phyloP scores from a whole-genome alignment of 2,113 vertebrate genomes.

The Gymnogyps californianus region DNA sequence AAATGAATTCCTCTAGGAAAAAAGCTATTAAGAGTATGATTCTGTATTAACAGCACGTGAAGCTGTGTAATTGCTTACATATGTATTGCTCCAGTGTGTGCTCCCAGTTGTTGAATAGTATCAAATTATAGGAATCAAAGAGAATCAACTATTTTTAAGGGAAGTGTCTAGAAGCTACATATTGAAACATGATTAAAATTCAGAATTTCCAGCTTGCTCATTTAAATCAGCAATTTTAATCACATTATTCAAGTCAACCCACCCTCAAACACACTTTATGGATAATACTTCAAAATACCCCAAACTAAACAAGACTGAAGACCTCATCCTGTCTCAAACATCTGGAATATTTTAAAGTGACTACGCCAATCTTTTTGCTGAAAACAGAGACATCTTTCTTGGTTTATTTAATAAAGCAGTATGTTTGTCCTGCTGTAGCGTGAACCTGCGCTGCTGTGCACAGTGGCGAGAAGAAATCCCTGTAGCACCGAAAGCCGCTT shows the following conservation, averaged over 20 bases:
- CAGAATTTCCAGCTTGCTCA: not conserved
- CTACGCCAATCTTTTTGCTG: not conserved
- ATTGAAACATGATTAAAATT: slow-evolving; percentile 12
- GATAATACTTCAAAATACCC: not conserved
- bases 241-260: slow-evolving; percentile 4
- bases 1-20: slow-evolving; percentile 8
- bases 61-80: slow-evolving; percentile 27
- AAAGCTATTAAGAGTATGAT: not conserved
- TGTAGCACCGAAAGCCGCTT: not conserved
- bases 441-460: not conserved
- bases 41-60: not conserved
- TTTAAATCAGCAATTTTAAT: slow-evolving; percentile 34
- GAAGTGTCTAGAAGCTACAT: not conserved
- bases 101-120: not conserved
- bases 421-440: not conserved
- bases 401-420: not conserved
- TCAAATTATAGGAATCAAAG: slow-evolving; percentile 12
- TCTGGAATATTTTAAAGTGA: not conserved
- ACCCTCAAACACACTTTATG: not conserved
- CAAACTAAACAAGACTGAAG: not conserved
- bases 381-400: not conserved
- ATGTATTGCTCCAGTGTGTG: not conserved
- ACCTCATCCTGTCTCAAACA: not conserved
- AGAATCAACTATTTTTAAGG: slow-evolving; percentile 13
- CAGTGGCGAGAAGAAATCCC: not conserved